Percentiles rank a stretch among this genome's conserved stretches.
phyloP scores from a whole-genome alignment of 2,888 invertebrate species.

The Drosophila kambysellisi region DNA sequence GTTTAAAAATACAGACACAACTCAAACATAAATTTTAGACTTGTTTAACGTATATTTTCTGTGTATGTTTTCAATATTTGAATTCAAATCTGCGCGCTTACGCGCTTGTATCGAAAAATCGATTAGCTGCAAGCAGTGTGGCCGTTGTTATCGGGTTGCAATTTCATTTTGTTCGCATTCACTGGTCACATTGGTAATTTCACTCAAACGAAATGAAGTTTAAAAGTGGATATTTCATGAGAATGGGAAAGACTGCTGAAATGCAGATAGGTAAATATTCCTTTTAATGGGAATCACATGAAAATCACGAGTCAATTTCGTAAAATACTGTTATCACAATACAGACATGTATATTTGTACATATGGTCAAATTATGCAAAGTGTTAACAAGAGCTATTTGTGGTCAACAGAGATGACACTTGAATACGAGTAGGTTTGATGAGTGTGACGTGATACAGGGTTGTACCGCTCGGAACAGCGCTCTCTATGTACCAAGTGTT shows the following conservation, averaged over 20 bases:
- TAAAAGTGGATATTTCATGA: not conserved
- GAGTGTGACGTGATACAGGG: not conserved
- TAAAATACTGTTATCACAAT: not conserved
- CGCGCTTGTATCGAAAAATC: not conserved
- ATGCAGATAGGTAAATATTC: too few relatives aligned
- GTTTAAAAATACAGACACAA: conserved; percentile 55
- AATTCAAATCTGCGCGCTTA: conserved; percentile 13
- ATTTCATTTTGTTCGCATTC: not conserved
- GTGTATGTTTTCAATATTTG: not conserved
- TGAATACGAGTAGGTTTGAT: too few relatives aligned
- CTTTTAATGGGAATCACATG: not conserved
- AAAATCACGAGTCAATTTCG: not conserved
- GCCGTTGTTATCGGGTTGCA: not conserved
- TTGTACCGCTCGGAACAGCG: not conserved
- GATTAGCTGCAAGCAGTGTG: not conserved
- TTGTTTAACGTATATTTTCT: conserved; percentile 5
- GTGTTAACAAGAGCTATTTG: not conserved
- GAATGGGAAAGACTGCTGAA: not conserved
- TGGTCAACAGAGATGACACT: too few relatives aligned
- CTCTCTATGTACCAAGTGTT: not conserved
- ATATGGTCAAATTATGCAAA: not conserved
- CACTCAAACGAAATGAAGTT: not conserved
- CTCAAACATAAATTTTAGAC: conserved; percentile 16
- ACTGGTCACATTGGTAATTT: not conserved
- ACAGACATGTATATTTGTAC: not conserved